Evolutionary conservation across 2,797 vertebrate genomes (phyloP).

Genomic region (Oreochromis grahami): DNA sequence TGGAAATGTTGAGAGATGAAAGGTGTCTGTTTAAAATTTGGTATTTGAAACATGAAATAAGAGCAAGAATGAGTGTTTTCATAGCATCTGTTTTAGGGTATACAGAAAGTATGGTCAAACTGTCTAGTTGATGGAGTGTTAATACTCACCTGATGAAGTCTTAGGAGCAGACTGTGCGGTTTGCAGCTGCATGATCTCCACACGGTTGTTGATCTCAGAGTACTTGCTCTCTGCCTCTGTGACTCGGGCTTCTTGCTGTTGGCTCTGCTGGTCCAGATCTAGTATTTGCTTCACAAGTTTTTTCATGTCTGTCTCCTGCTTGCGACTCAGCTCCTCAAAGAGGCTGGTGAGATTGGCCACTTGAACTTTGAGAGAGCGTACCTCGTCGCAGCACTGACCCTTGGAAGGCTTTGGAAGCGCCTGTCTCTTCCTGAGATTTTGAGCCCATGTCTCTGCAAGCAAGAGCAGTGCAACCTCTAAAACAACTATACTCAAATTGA

Average conservation of each 20-base stretch:
- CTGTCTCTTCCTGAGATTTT: conserved; percentile 65
- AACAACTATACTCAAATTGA: conserved; percentile 26
- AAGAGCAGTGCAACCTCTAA: conserved; percentile 61
- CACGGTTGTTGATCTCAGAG: conserved; percentile 93
- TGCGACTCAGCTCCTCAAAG: conserved; percentile 84
- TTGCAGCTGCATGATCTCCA: conserved; percentile 95
- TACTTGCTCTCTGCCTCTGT: conserved; percentile 91
- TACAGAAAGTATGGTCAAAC: neutral
- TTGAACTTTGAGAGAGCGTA: conserved; percentile 86
- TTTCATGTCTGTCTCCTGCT: conserved; percentile 88
- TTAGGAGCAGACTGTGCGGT: conserved; percentile 87
- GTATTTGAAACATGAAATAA: neutral
- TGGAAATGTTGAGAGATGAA: neutral
- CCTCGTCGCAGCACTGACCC: conserved; percentile 85
- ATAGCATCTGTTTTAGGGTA: neutral
- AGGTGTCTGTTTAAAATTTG: neutral
- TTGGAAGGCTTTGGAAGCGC: conserved; percentile 59
- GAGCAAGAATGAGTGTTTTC: neutral
- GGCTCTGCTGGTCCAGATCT: conserved; percentile 87
- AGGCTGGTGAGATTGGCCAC: conserved; percentile 89
- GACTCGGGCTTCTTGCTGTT: conserved; percentile 85
- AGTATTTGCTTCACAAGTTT: conserved; percentile 88
- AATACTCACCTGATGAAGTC: conserved; percentile 89
- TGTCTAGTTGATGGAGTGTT: neutral
- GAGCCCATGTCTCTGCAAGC: conserved; percentile 56